phyloP scores from a whole-genome alignment of 2,113 vertebrate genomes.

The Platichthys flesus region DNA sequence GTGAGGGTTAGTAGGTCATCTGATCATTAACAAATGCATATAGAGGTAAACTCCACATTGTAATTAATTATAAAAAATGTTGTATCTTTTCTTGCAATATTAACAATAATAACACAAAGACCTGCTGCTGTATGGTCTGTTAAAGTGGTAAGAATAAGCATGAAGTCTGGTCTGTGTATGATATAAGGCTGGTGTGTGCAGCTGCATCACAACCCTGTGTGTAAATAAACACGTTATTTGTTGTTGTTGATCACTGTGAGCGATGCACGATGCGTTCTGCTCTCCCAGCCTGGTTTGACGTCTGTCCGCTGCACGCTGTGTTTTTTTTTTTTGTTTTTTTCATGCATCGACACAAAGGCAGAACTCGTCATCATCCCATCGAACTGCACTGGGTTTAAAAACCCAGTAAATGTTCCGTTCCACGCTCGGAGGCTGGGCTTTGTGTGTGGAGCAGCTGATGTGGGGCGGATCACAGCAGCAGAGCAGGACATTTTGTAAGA shows the following conservation, averaged over 20 bases:
- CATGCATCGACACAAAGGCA: background rate
- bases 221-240: slow-evolving; percentile 8
- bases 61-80: background rate
- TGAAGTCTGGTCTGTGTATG: background rate
- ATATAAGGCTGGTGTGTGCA: background rate
- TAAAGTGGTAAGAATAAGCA: background rate
- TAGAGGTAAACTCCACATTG: background rate
- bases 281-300: background rate
- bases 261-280: background rate
- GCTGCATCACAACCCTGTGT: background rate
- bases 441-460: slow-evolving; percentile 32
- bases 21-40: background rate
- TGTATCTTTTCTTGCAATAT: background rate
- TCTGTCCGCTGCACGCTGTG: slow-evolving; percentile 35
- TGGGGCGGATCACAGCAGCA: slow-evolving; percentile 16
- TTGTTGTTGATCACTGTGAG: background rate
- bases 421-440: background rate
- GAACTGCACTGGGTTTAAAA: background rate
- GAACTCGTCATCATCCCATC: background rate
- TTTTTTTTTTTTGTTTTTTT: no score
- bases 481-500: slow-evolving; percentile 21
- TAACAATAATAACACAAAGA: no score
- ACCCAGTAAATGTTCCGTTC: background rate
- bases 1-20: background rate
- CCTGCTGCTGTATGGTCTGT: background rate